Percentiles rank a stretch among this genome's conserved stretches.
Conservation (phyloP, 2,797 vertebrate species). For the Pagetopsis macropterus region DNA sequence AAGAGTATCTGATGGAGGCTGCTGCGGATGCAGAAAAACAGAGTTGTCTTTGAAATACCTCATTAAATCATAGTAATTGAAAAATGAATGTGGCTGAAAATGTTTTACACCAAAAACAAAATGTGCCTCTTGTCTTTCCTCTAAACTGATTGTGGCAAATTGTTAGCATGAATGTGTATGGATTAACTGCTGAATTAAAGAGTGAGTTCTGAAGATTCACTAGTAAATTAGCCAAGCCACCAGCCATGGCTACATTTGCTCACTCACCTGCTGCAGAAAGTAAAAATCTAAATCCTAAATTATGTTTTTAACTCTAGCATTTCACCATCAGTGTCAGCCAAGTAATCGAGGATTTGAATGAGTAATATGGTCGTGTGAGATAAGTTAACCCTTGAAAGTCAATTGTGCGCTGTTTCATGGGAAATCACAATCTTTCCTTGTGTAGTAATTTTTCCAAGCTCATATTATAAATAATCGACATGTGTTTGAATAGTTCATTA, state of each 20-base stretch:
- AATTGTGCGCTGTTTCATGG: not conserved
- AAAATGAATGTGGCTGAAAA: not conserved
- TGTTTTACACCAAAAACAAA: not conserved
- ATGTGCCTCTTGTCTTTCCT: not conserved
- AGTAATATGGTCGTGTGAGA: no score
- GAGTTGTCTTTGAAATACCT: constrained; percentile 19
- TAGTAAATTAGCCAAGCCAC: not conserved
- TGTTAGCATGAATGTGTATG: not conserved
- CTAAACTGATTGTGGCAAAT: not conserved
- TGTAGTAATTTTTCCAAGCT: not conserved
- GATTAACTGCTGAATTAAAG: not conserved
- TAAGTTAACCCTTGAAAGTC: not conserved
- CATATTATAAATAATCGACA: not conserved
- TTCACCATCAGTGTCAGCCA: not conserved
- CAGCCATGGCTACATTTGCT: no score
- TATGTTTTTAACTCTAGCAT: not conserved
- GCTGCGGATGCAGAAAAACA: constrained; percentile 7
- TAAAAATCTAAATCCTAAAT: no score
- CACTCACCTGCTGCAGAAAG: no score
- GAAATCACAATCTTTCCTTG: not conserved
- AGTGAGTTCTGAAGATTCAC: not conserved
- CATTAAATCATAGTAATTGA: constrained; percentile 6
- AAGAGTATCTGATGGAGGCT: constrained; percentile 27
- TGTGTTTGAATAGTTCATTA: not conserved
- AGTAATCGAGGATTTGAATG: not conserved